These are phyloP conservation scores for Myathropa florea DNA, from an alignment of 2,888 invertebrate genomes.

Conservation along the genomic window DNA sequence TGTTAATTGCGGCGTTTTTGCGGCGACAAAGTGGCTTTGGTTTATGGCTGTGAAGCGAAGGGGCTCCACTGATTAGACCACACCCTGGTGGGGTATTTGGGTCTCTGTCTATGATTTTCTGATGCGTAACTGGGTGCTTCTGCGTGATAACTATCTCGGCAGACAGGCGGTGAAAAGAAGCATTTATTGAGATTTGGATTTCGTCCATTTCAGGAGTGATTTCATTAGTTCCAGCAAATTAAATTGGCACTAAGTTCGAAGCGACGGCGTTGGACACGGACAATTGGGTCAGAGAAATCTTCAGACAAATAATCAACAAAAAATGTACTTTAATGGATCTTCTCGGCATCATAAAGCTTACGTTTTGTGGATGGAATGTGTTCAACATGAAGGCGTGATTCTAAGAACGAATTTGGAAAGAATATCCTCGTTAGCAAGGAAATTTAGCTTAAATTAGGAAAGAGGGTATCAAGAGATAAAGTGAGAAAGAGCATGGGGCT, in stretches of 20 bases:
- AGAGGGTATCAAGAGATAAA: too few relatives aligned
- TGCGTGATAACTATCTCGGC: background rate
- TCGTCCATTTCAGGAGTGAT: background rate
- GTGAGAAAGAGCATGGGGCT: too few relatives aligned
- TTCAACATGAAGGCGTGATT: too few relatives aligned
- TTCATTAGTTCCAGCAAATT: background rate
- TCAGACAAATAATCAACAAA: too few relatives aligned
- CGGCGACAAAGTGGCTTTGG: background rate
- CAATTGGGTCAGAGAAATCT: too few relatives aligned
- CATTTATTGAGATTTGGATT: background rate
- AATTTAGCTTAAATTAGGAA: too few relatives aligned
- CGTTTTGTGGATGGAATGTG: too few relatives aligned
- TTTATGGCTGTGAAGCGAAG: background rate
- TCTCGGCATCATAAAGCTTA: too few relatives aligned
- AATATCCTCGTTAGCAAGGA: too few relatives aligned
- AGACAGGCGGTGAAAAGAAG: constrained; percentile 7
- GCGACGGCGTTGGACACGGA: background rate
- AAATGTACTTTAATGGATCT: too few relatives aligned
- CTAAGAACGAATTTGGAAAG: too few relatives aligned
- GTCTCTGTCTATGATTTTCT: constrained; percentile 22
- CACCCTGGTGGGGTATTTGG: constrained; percentile 11
- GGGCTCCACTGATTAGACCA: constrained; percentile 19
- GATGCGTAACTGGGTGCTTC: background rate
- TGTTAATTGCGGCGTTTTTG: background rate
- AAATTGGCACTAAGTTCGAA: background rate